These are phyloP conservation scores for Sarcophaga caerulescens DNA, from an alignment of 2,888 invertebrate species.

Conservation along the genomic window DNA sequence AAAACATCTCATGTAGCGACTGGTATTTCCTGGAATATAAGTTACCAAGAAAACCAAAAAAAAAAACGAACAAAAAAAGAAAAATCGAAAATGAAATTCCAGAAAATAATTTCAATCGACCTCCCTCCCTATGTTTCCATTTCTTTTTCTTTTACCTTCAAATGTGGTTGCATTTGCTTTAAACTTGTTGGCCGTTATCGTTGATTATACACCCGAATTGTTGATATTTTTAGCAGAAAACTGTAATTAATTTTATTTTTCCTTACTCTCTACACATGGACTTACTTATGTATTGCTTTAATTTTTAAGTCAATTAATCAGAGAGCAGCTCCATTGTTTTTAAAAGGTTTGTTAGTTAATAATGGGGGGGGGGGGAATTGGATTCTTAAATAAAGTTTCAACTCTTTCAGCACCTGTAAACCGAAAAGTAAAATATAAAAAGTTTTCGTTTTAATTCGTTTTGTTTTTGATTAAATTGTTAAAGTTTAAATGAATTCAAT, in stretches of 20 bases:
- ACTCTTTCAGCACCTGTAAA: neutral
- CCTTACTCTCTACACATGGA: neutral
- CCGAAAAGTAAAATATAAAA: neutral
- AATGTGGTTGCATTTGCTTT: too few species aligned
- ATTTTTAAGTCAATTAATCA: conserved; percentile 58
- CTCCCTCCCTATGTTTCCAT: too few species aligned
- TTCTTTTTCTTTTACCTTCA: too few species aligned
- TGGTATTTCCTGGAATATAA: too few species aligned
- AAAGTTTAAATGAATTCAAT: neutral
- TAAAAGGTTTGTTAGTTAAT: conserved; percentile 6
- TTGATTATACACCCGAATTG: too few species aligned
- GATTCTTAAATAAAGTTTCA: neutral
- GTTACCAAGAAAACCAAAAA: too few species aligned
- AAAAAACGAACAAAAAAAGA: too few species aligned
- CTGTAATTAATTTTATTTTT: conserved; percentile 30
- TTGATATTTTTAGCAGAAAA: neutral
- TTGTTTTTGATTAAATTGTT: neutral
- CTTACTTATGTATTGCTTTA: conserved; percentile 12
- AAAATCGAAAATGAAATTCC: too few species aligned
- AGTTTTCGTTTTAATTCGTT: too few species aligned
- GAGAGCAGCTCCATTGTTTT: conserved; percentile 29
- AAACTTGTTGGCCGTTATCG: too few species aligned
- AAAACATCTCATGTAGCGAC: neutral
- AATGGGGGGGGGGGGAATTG: too few species aligned
- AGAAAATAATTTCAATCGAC: too few species aligned